Percentiles rank a stretch among this genome's conserved stretches.
Evolutionary conservation across 2,888 invertebrate genomes (phyloP).

Genomic region (Baccha elongata): DNA sequence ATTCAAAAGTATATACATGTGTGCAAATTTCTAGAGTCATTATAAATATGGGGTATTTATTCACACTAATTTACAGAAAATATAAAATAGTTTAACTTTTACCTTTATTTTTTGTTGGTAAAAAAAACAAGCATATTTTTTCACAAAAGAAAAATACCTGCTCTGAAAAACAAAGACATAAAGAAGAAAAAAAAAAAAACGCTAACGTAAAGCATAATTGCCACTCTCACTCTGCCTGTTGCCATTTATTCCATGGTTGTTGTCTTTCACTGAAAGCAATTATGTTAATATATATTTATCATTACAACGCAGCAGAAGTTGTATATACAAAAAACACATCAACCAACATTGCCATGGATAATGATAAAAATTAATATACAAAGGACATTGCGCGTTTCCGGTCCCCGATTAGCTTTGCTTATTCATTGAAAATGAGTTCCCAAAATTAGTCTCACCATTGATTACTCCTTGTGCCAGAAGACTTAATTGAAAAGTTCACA

Average conservation of each 20-base stretch:
- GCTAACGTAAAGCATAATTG: conserved; percentile 28
- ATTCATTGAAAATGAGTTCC: conserved; percentile 55
- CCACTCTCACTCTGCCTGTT: conserved; percentile 52
- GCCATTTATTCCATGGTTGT: conserved; percentile 3
- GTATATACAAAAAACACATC: neutral
- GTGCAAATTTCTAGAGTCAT: too few species aligned
- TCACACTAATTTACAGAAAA: too few species aligned
- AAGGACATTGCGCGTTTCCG: conserved; percentile 19
- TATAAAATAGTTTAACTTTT: too few species aligned
- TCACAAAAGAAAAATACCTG: too few species aligned
- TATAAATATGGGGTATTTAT: too few species aligned
- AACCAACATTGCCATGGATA: conserved; percentile 1
- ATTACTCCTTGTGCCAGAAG: conserved; percentile 39
- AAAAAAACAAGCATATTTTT: too few species aligned
- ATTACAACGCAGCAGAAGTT: conserved; percentile 14
- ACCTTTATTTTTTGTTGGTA: too few species aligned
- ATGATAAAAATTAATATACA: neutral
- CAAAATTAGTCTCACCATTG: conserved; percentile 59
- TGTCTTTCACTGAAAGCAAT: conserved; percentile 44
- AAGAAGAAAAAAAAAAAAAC: too few species aligned
- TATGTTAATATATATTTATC: conserved; percentile 67
- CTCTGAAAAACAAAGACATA: too few species aligned
- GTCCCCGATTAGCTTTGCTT: conserved; percentile 1
- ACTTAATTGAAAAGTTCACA: conserved; percentile 63
- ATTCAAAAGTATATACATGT: too few species aligned